Evolutionary conservation across 2,797 vertebrate genomes (phyloP), one percentile per base, ranked within the genome.

Genomic region (Lithobates pipiens): DNA sequence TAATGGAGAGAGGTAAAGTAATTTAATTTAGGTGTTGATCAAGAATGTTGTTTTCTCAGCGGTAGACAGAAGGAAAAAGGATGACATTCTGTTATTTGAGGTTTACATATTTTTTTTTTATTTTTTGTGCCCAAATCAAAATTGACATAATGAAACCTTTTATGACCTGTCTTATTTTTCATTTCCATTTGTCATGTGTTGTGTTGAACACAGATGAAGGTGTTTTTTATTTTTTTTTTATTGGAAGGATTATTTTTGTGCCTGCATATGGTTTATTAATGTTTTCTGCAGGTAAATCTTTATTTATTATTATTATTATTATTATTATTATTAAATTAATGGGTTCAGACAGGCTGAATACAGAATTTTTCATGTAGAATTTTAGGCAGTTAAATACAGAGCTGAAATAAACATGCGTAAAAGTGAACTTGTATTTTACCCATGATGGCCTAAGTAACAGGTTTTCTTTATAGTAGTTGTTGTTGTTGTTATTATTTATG

Each of bases 251-350:
- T 63, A 25, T 65, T 65, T 65, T 65, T 25, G n/a, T 91, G 85
- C 89, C 91, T 90, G 91, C 21, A n/a, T 25, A 63, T 63, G 57
- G 4, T 10, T 46, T 46, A 92, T 90, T 87, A 91, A 88, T 71
- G 82, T 90, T 89, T 91, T 91, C 87, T 91, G 87, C 91, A 87
- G 90, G 89, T 88, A 88, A 79, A 92, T 91, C 34, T 36, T 5
- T 36, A 34, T 32, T 32, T 32, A n/a, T n/a, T n/a, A n/a, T n/a
- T n/a, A n/a, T n/a, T n/a, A n/a, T n/a, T n/a, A n/a, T n/a, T n/a
- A 32, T 32, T 32, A 32, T 36, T 36, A 5, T 7, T 36, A 36
- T 6, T 36, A 36, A 36, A 36, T 36, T 0, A 36, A 36, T 36
- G 34, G 7, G 34, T 36, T 36, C 34, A 36, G 34, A 7, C 34